Base-by-base conservation (phyloP, 2,888 invertebrate species). In the Philhelius pedissequus region DNA sequence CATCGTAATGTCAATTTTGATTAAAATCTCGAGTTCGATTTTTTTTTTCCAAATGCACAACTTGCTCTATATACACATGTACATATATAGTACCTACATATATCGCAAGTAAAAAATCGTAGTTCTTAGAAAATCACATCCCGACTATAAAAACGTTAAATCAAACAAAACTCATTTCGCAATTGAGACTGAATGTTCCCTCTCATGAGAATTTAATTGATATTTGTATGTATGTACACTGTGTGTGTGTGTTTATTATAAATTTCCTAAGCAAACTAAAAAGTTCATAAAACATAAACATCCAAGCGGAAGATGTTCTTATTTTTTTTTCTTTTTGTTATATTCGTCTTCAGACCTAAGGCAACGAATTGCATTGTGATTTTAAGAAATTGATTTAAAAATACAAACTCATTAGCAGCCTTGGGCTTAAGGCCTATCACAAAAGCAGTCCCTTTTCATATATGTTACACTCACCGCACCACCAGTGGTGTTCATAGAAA, bases 321-420 rank as follows among this genome's bases (percentile, higher is more conserved):
- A 8, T 35, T 30, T 69, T 73, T 27, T n/a, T 35, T 3, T 35
- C 22, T n/a, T 30, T 62, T 13, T 38, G 5, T n/a, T 25, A 8
- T n/a, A 58, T 69, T 35, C 40, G 4, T 70, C 69, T 69, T 60
- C 9, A 56, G n/a, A 64, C 84, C 62, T 71, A 4, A 45, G 80
- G 48, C 80, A 76, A 68, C 35, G 40, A 71, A 70, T 71, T 75
- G 84, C 76, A 76, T 71, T 80, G 75, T 84, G 79, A 71, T 80
- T 71, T 80, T 71, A 71, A 71, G 75, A 70, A 75, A 83, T 69
- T 79, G 74, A 69, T 56, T 83, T 58, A 56, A 74, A 64, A 35
- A 71, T 22, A 69, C 25, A 74, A 52, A 58, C 40, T 60, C 74
- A 74, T 74, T 79, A 66, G 52, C 30, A 15, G 74, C 69, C 69